Evolutionary conservation across 2,888 invertebrate genomes (phyloP).

Genomic region (Scaeva pyrastri): DNA sequence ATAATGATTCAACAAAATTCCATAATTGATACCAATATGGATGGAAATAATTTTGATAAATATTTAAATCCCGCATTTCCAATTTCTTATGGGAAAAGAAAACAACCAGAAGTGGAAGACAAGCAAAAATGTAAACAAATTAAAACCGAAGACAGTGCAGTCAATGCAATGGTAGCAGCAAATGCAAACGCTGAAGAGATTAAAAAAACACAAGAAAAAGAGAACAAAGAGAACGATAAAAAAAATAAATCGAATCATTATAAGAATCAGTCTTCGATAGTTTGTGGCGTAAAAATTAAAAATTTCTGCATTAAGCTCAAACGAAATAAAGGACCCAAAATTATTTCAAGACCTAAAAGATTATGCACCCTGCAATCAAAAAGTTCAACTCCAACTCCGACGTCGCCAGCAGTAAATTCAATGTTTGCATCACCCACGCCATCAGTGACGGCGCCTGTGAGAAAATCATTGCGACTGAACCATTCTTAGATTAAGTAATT

Average conservation of each 20-base stretch:
- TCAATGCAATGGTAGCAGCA: not conserved
- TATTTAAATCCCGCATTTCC: constrained; percentile 44
- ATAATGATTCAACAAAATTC: constrained; percentile 24
- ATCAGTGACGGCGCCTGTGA: not conserved
- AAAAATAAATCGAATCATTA: no score
- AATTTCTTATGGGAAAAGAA: not conserved
- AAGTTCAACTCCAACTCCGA: not conserved
- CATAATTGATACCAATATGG: not conserved
- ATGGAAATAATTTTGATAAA: constrained; percentile 7
- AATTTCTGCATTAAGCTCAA: constrained; percentile 20
- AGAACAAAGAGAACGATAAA: not conserved
- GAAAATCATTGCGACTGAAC: constrained; percentile 25
- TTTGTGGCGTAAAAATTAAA: not conserved
- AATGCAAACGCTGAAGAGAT: not conserved
- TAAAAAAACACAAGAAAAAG: not conserved
- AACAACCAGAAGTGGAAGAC: not conserved
- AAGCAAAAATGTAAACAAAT: not conserved
- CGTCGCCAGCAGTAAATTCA: no score
- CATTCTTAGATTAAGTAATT: not conserved
- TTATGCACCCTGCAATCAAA: not conserved
- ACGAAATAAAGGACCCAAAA: not conserved
- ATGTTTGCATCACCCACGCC: no score
- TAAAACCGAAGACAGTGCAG: not conserved
- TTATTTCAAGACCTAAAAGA: constrained; percentile 1
- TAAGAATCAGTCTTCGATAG: not conserved